Percentiles rank a stretch among this genome's conserved stretches.
Evolutionary conservation across 2,888 invertebrate species (phyloP).

Genomic region (Tipula vernalis): DNA sequence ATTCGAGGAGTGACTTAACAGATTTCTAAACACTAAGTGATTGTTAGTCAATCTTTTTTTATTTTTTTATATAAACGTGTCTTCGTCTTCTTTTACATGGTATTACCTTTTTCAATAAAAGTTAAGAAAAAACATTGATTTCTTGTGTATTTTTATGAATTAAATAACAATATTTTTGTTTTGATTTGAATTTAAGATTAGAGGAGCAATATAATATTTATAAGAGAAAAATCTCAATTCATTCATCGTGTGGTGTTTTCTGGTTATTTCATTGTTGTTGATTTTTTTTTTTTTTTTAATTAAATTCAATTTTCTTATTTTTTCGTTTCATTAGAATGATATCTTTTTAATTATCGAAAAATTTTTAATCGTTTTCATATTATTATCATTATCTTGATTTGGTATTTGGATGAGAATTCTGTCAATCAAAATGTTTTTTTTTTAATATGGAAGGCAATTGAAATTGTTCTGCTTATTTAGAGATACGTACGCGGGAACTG

Average conservation of each 20-base stretch:
- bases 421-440: background rate
- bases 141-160: slow-evolving; percentile 6
- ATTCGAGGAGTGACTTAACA: slow-evolving; percentile 18
- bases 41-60: background rate
- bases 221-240: background rate
- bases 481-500: background rate
- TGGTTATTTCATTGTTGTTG: slow-evolving; percentile 6
- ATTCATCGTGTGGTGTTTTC: background rate
- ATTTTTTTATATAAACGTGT: background rate
- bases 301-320: slow-evolving; percentile 7
- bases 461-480: background rate
- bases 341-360: slow-evolving; percentile 5
- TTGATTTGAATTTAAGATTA: background rate
- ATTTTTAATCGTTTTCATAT: background rate
- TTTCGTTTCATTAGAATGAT: background rate
- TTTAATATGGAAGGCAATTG: background rate
- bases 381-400: background rate
- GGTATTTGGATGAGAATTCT: background rate
- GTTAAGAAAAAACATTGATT: background rate
- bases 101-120: background rate
- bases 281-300: background rate
- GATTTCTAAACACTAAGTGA: slow-evolving; percentile 18
- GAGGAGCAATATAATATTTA: background rate
- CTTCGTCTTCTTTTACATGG: background rate
- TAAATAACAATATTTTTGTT: background rate